Percentiles rank a stretch among this genome's conserved stretches.
Evolutionary conservation across 2,113 vertebrate species (phyloP).

Genomic region (Australoheros scitulus): DNA sequence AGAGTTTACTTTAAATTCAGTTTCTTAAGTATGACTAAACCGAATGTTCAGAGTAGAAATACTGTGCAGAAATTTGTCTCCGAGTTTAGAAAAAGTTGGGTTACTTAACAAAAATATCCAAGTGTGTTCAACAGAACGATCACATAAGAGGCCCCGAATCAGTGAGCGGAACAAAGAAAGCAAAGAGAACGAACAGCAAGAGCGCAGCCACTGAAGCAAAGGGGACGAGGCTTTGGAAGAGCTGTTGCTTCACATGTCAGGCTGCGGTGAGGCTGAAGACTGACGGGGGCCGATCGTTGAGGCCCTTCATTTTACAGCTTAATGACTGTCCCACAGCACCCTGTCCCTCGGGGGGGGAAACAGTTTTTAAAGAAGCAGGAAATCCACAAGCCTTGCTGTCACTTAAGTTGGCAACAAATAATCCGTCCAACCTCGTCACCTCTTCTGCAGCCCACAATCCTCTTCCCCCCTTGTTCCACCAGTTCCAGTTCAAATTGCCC

Average conservation of each 20-base stretch:
- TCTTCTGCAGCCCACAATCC: slow-evolving; percentile 1
- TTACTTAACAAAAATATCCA: neutral
- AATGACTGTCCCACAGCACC: slow-evolving; percentile 44
- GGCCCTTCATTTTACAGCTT: slow-evolving; percentile 42
- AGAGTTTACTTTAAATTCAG: neutral
- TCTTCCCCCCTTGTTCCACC: slow-evolving; percentile 31
- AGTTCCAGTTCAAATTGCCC: slow-evolving; percentile 61
- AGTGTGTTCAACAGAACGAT: slow-evolving; percentile 12
- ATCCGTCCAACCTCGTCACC: slow-evolving; percentile 57
- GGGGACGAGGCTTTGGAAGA: slow-evolving; percentile 42
- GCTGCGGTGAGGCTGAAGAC: slow-evolving; percentile 21
- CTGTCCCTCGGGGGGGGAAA: slow-evolving; percentile 53
- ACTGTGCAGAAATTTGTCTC: neutral
- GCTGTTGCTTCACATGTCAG: slow-evolving; percentile 68
- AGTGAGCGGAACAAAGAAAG: slow-evolving; percentile 31
- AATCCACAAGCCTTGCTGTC: slow-evolving; percentile 61
- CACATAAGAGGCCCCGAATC: slow-evolving; percentile 10
- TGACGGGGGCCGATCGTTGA: slow-evolving; percentile 58
- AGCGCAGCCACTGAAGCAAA: slow-evolving; percentile 40
- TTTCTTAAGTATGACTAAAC: neutral
- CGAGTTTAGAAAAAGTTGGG: neutral
- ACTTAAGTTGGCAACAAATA: slow-evolving; percentile 64
- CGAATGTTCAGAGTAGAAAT: neutral
- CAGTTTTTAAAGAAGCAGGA: slow-evolving; percentile 65
- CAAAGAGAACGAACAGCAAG: slow-evolving; percentile 35